Evolutionary conservation across 2,888 invertebrate genomes (phyloP), one percentile per base, ranked within the genome.

Genomic region (Julus scanicus): DNA sequence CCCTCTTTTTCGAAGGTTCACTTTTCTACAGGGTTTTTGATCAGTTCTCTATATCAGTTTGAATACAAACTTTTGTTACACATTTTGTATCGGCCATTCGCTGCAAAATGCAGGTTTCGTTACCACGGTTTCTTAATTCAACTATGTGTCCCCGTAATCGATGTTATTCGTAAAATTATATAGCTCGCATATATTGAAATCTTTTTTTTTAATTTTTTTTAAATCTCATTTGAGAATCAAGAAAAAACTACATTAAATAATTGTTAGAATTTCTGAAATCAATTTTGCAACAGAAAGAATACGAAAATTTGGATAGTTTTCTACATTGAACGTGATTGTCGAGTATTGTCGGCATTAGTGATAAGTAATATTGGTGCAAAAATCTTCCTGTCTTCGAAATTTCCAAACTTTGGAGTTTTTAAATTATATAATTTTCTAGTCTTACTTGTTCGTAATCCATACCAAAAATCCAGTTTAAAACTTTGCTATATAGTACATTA

Each of bases 1-100:
- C 63, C 63, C 63, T 15, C 57, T 63, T 63, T 63, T 63, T 20
- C 20, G 5, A 20, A 63, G 20, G 63, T 4, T 20, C 5, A 1
- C 20, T 53, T 53, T 63, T 63, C 63, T 63, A 63, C 63, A 63
- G 63, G 63, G 63, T 63, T 63, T 63, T 63, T 63, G 63, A 63
- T 63, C 63, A 20, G 63, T 63, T 63, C 63, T 20, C 17, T 4
- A 57, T 57, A 57, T 57, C 57, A 17, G 57, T 57, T 57, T 15
- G 17, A 20, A 63, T 4, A 20, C 63, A 6, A 63, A 63, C 63
- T 63, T 63, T 63, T 63, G 63, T 63, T 63, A 63, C 63, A 20
- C 63, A 20, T 63, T 63, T 63, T 63, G 1, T 63, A 63, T 9
- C 20, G 44, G 44, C 44, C 44, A 5, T 44, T 44, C 44, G 44